Base-by-base conservation (phyloP, 2,113 vertebrate genomes). In the Andinoacara biseriatus region DNA sequence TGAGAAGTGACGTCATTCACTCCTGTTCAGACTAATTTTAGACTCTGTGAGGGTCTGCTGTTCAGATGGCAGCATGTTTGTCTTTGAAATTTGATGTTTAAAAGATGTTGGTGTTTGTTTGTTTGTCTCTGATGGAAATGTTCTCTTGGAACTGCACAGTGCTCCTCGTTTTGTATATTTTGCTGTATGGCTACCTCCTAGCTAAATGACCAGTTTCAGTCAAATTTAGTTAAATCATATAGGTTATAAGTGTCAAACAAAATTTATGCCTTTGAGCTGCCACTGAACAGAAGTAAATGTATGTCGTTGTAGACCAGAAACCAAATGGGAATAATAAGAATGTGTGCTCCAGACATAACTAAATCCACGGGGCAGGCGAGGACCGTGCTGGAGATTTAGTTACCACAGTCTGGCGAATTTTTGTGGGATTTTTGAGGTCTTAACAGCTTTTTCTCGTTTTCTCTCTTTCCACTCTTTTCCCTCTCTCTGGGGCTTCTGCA, bases 1-100 rank as follows among this genome's bases (percentile, higher is more conserved):
- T 38, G 22, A 80, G 61, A 62, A 75, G 69, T 78, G 29, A 83
- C 74, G 67, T 91, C 56, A 85, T 76, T 76, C 59, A 31, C 61
- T 85, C 49, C 75, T 67, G 74, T 90, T 83, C 40, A 31, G 46
- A 10, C 18, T 72, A 33, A 54, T 9, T 72, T 72, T 54, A 7
- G 14, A 0, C 31, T 67, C 7, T 13, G 56, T 46, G 24, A 43
- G 58, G 76, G 22, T 10, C 65, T 84, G 69, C 59, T 26, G 13
- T 81, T 49, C 65, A 43, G 75, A 74, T 81, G 52, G 35, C n/a
- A 79, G 31, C 52, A 10, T 83, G 52, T 87, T 74, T 86, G 74
- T 10, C 20, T 76, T 26, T 76, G 56, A 58, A 20, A 76, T 40
- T 54, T 72, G 46, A 54, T 72, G 67, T 72, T 54, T 72, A 43